Percentiles rank a stretch among this genome's conserved stretches.
Evolutionary conservation across 2,888 invertebrate genomes (phyloP).

Genomic region (Epiblema foenella): DNA sequence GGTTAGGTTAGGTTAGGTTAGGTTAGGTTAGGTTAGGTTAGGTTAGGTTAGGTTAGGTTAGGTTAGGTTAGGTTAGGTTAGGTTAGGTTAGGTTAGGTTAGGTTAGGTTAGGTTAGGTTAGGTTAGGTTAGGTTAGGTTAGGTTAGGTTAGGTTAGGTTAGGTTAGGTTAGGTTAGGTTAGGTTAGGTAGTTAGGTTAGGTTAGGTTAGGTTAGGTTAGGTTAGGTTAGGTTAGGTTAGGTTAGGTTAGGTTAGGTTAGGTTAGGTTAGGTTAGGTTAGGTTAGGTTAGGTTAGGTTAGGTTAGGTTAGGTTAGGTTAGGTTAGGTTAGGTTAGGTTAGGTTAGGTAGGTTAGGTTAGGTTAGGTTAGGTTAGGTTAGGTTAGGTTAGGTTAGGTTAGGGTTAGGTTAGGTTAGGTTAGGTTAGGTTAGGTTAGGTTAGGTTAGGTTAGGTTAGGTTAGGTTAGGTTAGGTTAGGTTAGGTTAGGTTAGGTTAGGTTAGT

Average conservation of each 20-base stretch:
- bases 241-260: conserved; percentile 21
- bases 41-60: conserved; percentile 21
- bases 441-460: conserved; percentile 21
- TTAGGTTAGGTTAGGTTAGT: conserved; percentile 15
- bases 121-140: conserved; percentile 21
- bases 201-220: conserved; percentile 21
- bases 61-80: conserved; percentile 21
- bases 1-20: conserved; percentile 21
- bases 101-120: conserved; percentile 17
- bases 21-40: conserved; percentile 21
- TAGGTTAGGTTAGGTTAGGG: conserved; percentile 21
- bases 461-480: conserved; percentile 20
- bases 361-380: conserved; percentile 18
- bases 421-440: conserved; percentile 21
- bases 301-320: conserved; percentile 16
- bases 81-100: conserved; percentile 21
- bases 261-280: conserved; percentile 21
- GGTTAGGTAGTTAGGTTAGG: conserved; percentile 21
- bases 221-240: conserved; percentile 21
- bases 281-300: conserved; percentile 21
- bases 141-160: conserved; percentile 21
- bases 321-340: conserved; percentile 21
- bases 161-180: conserved; percentile 21
- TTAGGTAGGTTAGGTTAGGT: conserved; percentile 21
- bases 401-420: conserved; percentile 21